A percentile compares a stretch with the other conserved stretches of the same genome.
Evolutionary conservation across 2,797 vertebrate species (phyloP).

Genomic region (Mormyrops attenuatus): DNA sequence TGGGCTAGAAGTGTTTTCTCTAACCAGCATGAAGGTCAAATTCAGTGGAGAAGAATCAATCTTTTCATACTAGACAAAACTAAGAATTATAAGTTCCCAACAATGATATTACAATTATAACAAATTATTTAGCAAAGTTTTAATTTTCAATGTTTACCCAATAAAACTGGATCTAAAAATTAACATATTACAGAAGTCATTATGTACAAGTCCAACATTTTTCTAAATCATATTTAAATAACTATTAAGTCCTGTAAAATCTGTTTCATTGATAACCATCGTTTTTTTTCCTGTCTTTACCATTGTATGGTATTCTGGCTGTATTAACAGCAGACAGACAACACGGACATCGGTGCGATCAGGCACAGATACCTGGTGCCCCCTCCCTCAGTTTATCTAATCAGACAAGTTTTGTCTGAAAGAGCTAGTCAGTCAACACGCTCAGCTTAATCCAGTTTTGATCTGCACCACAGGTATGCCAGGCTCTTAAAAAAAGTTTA

Average conservation of each 20-base stretch:
- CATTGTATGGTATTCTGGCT: not conserved
- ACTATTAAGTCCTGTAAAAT: not conserved
- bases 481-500: not conserved
- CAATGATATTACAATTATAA: not conserved
- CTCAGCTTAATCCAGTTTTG: not conserved
- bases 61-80: not conserved
- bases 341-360: not conserved
- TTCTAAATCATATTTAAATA: not conserved
- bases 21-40: not conserved
- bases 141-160: not conserved
- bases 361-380: not conserved
- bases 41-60: not conserved
- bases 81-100: not conserved
- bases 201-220: not conserved
- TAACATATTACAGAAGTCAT: not conserved
- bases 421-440: not conserved
- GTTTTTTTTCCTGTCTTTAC: not conserved
- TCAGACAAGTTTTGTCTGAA: not conserved
- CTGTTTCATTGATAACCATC: not conserved
- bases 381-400: not conserved
- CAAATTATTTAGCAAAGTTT: not conserved
- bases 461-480: not conserved
- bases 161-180: not conserved
- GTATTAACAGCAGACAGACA: not conserved
- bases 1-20: not conserved